Evolutionary conservation across 2,888 invertebrate species (phyloP).

Genomic region (Xestia xanthographa): DNA sequence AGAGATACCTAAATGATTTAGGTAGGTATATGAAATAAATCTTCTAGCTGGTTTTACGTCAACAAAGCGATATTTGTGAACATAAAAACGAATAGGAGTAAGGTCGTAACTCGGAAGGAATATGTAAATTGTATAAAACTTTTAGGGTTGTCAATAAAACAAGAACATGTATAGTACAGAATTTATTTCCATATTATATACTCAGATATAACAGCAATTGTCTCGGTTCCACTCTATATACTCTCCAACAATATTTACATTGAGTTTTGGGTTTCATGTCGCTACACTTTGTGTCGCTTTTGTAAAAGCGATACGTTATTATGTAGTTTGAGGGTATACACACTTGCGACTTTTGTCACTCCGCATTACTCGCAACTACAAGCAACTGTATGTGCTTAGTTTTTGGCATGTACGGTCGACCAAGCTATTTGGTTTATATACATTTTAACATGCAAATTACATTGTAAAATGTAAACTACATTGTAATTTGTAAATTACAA

Average conservation of each 20-base stretch:
- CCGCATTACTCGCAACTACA: neutral
- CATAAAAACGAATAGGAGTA: slow-evolving; percentile 50
- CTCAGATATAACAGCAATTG: slow-evolving; percentile 86
- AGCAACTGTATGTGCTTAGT: neutral
- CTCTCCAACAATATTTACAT: slow-evolving; percentile 87
- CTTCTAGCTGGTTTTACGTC: slow-evolving; percentile 30
- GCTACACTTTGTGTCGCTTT: slow-evolving; percentile 43
- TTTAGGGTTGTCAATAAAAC: slow-evolving; percentile 72
- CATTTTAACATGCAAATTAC: too few relatives aligned
- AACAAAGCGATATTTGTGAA: slow-evolving; percentile 33
- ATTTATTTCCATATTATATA: slow-evolving; percentile 88
- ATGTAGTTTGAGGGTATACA: slow-evolving; percentile 1
- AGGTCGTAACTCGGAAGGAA: slow-evolving; percentile 44
- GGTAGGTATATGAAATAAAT: slow-evolving; percentile 35
- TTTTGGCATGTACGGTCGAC: too few relatives aligned
- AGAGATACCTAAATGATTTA: slow-evolving; percentile 7
- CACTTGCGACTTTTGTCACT: slow-evolving; percentile 17
- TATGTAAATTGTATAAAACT: slow-evolving; percentile 61
- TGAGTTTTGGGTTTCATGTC: slow-evolving; percentile 72
- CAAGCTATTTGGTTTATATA: too few relatives aligned
- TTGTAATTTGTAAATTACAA: too few relatives aligned
- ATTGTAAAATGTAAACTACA: too few relatives aligned
- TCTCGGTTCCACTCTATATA: slow-evolving; percentile 75
- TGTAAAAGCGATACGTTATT: slow-evolving; percentile 33
- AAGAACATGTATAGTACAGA: slow-evolving; percentile 83